These are phyloP conservation scores for Reticulitermes lucifugus DNA, from an alignment of 2,888 invertebrate genomes.

Conservation along the genomic window DNA sequence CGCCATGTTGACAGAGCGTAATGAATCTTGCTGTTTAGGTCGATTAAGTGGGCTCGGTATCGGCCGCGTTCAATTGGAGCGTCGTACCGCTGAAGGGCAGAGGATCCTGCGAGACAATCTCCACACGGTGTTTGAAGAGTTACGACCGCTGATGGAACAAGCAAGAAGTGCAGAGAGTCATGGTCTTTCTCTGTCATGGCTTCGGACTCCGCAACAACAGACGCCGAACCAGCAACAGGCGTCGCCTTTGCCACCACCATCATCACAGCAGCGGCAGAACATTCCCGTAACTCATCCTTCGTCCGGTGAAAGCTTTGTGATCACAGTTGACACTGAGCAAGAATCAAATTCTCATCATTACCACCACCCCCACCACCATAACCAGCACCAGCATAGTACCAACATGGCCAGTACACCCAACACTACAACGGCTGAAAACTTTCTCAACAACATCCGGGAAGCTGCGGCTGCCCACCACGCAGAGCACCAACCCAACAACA, in stretches of 20 bases:
- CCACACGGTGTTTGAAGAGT: conserved; percentile 70
- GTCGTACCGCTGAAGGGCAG: conserved; percentile 56
- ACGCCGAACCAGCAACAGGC: not conserved
- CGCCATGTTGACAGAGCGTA: not conserved
- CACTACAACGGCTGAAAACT: conserved; percentile 58
- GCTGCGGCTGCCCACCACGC: conserved; percentile 54
- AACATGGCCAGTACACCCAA: conserved; percentile 49
- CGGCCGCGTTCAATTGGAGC: conserved; percentile 10
- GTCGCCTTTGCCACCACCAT: not conserved
- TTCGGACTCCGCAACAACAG: conserved; percentile 25
- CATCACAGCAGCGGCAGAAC: conserved; percentile 46
- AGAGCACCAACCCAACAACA: conserved; percentile 56
- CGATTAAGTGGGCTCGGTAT: conserved; percentile 23
- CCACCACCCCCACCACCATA: not conserved
- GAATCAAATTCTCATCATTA: conserved; percentile 49
- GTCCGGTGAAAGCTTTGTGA: conserved; percentile 60
- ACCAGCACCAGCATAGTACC: conserved; percentile 34
- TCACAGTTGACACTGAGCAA: conserved; percentile 58
- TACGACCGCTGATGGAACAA: conserved; percentile 74
- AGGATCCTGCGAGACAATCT: conserved; percentile 59
- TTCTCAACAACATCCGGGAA: conserved; percentile 58
- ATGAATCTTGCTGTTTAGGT: conserved; percentile 11
- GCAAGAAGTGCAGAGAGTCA: conserved; percentile 66
- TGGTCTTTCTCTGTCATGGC: conserved; percentile 47
- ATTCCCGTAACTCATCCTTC: conserved; percentile 61